Evolutionary conservation across 2,888 invertebrate genomes (phyloP), one percentile per base, ranked within the genome.

Genomic region (Desoria tigrina): DNA sequence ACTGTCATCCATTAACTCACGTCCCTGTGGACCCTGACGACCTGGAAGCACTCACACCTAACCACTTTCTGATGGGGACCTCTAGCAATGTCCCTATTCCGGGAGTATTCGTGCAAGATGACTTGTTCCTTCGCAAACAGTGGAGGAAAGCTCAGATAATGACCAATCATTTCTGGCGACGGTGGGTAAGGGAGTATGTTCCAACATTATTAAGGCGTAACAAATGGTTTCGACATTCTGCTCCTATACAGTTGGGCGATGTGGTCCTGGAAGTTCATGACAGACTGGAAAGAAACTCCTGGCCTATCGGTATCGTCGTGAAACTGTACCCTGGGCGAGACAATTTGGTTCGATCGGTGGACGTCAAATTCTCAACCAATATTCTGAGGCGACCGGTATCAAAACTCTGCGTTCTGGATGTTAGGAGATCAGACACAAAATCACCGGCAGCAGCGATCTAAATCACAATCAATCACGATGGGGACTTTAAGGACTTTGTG

Each of bases 21-120:
- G n/a, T 28, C 14, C 76, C 77, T 3, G 27, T 60, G 2, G 76
- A 76, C 64, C 69, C 75, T 14, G 65, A 75, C 24, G 73, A 77
- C 49, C 45, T 71, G 6, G 64, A 55, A 26, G 68, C 75, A 6
- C 59, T 78, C 1, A 78, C 78, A 0, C 78, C 78, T 6, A 77
- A 73, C 16, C 78, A 79, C 67, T 77, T 79, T 59, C 64, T 79
- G 7, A 64, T 78, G 32, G 77, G 76, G 9, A 27, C 45, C 26
- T 58, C 78, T 3, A 42, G 23, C 11, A 56, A 60, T 42, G 61
- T 77, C 0, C 60, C 39, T 6, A 54, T 60, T 1, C 49, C 77
- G 0, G 77, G 78, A 16, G 76, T 76, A 42, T 74, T 77, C 2
- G 45, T 66, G 6, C 27, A 78, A 0, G 11, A 42, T 0, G 70